Evolutionary conservation across 2,113 vertebrate genomes (phyloP), one percentile per base, ranked within the genome.

Genomic region (Dendrocopos noguchii): DNA sequence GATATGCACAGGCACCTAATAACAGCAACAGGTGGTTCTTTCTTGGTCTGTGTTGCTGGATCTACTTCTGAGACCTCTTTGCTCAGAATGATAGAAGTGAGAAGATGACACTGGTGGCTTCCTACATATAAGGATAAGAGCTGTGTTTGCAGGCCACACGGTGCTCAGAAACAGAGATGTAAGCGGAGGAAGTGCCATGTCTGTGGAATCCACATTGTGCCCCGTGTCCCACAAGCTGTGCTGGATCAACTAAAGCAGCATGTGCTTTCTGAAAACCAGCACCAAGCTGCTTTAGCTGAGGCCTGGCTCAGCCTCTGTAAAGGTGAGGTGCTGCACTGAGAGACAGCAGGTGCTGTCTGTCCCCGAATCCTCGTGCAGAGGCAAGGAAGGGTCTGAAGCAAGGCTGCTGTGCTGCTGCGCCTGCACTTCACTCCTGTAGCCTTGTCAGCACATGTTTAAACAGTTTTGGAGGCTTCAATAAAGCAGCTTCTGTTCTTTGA

Each of bases 401-500:
- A 31, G 4, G 14, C 65, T 92, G 20, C 42, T 2, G 7, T 52
- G 68, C 64, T 95, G 85, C 56, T 87, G 95, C 50, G 66, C 39
- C 59, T 84, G 60, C 36, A 14, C 56, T 94, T 52, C 81, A 68
- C 61, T 34, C 67, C 85, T 68, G 8, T 60, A 71, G 39, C 86
- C 87, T 53, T 91, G 73, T 59, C 31, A 21, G 56, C 60, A 47
- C 6, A 33, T 61, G 76, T 88, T 94, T 50, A 94, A 95, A 55
- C 65, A 53, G 47, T 63, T 95, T 93, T 88, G 79, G 50, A 89
- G 60, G 56, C 20, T 67, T 94, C 61, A 89, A 50, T 87, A 82
- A 72, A 94, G 84, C 66, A 61, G 24, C 64, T 75, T 91, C 92
- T 92, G 88, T 85, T 91, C 79, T 92, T 79, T 92, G 71, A 63